A percentile compares a stretch with the other conserved stretches of the same genome.
Conservation (phyloP, 2,113 vertebrate genomes). For the Polypterus bichir region DNA sequence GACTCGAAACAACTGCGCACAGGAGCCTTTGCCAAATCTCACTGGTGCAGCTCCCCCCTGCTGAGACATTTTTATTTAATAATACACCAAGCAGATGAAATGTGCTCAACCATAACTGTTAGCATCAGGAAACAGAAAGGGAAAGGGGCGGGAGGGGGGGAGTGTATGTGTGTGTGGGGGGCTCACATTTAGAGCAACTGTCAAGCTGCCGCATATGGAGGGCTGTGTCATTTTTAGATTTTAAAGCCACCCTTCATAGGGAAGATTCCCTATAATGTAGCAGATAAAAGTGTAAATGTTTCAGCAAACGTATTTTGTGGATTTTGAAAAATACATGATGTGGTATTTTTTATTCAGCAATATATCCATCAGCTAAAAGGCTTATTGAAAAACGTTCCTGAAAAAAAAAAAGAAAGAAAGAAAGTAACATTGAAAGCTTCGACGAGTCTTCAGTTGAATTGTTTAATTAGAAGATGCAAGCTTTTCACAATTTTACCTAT, state of each 20-base stretch:
- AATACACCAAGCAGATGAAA: constrained; percentile 4
- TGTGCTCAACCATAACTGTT: not conserved
- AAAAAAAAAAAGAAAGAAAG: too few relatives aligned
- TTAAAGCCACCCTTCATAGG: not conserved
- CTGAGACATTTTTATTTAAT: constrained; percentile 10
- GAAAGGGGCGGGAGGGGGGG: not conserved
- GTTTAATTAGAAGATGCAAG: too few relatives aligned
- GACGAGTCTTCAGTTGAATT: too few relatives aligned
- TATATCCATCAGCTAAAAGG: not conserved
- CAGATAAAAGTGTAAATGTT: not conserved
- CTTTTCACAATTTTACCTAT: too few relatives aligned
- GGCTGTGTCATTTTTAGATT: not conserved
- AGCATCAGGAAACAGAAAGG: not conserved
- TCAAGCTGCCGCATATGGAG: not conserved
- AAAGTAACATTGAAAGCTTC: too few relatives aligned
- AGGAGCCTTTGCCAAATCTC: constrained; percentile 17
- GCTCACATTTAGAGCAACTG: not conserved
- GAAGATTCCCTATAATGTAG: too few relatives aligned
- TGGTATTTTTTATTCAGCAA: not conserved
- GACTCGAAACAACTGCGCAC: constrained; percentile 25
- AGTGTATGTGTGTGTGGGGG: too few relatives aligned
- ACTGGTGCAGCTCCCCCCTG: constrained; percentile 22
- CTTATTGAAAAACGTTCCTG: not conserved
- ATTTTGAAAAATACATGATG: not conserved
- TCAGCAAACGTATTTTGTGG: not conserved